These are phyloP conservation scores for Calvadosia cruxmelitensis DNA, from an alignment of 30 jellyfish, hydroid and myxozoan genomes.

Conservation along the genomic window DNA sequence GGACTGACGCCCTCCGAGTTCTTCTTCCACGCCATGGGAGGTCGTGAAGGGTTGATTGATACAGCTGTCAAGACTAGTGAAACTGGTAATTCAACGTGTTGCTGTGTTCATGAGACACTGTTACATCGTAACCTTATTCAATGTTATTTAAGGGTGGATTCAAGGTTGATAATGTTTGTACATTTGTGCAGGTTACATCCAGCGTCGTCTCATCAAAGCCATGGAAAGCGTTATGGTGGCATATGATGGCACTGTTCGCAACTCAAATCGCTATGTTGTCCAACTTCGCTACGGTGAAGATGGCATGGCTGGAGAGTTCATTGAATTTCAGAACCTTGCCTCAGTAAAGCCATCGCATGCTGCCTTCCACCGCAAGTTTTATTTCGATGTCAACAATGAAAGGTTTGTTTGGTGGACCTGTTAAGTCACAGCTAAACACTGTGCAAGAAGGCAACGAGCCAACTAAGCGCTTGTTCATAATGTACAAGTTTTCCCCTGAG, in stretches of 20 bases:
- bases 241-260: conserved; percentile 96
- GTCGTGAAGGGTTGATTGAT: conserved; percentile 99
- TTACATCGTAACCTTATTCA: too few relatives aligned
- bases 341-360: conserved; percentile 72
- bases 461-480: too few relatives aligned
- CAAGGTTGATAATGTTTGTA: neutral
- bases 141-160: neutral
- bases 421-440: neutral
- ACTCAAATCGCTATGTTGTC: conserved; percentile 82
- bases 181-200: conserved; percentile 57
- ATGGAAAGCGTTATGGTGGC: conserved; percentile 99
- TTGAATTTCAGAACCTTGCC: conserved; percentile 69
- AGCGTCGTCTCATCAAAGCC: conserved; percentile 94
- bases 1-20: conserved; percentile 98
- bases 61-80: conserved; percentile 99
- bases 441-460: too few relatives aligned
- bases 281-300: conserved; percentile 97
- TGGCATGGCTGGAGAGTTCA: conserved; percentile 98
- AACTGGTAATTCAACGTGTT: too few relatives aligned
- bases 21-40: conserved; percentile 99
- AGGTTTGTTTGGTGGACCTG: conserved; percentile 32
- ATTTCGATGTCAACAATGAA: conserved; percentile 86
- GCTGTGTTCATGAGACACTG: too few relatives aligned
- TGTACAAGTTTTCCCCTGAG: too few relatives aligned
- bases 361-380: conserved; percentile 56